phyloP scores from a whole-genome alignment of 1,140 invertebrate genomes.

The Archivesica marissinica region DNA sequence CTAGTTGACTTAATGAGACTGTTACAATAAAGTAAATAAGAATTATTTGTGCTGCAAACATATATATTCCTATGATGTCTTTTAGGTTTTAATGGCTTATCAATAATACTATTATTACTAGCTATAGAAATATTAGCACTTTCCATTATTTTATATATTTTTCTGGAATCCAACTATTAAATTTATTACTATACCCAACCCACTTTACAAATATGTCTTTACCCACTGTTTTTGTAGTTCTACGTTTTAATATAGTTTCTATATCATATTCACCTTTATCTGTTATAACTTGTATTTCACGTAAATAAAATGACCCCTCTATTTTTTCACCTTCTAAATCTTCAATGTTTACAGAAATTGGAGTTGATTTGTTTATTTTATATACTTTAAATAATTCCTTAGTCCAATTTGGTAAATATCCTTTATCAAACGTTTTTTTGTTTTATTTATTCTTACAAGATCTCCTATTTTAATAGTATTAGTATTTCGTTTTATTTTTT shows the following conservation, averaged over 20 bases:
- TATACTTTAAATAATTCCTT: neutral
- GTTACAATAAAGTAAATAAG: neutral
- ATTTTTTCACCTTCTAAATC: slow-evolving; percentile 12
- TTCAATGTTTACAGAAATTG: neutral
- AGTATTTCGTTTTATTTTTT: slow-evolving; percentile 2
- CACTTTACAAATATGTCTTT: neutral
- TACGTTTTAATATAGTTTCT: neutral
- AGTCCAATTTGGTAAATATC: slow-evolving; percentile 55
- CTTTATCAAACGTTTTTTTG: slow-evolving; percentile 57
- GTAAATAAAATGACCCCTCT: slow-evolving; percentile 33
- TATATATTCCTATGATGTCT: neutral
- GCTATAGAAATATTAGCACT: neutral
- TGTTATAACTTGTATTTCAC: slow-evolving; percentile 18
- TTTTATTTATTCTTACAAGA: slow-evolving; percentile 41
- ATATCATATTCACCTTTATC: neutral
- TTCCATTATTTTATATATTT: neutral
- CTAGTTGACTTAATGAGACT: neutral
- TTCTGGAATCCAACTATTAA: slow-evolving; percentile 5
- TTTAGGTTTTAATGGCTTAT: neutral
- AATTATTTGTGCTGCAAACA: neutral
- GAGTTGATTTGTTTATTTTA: neutral
- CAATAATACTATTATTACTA: neutral
- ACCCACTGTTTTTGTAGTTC: neutral
- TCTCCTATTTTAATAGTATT: slow-evolving; percentile 7
- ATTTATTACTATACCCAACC: neutral